A percentile compares a stretch with the other conserved stretches of the same genome.
phyloP scores from a whole-genome alignment of 2,113 vertebrate genomes.

The Myrmecobius fasciatus region DNA sequence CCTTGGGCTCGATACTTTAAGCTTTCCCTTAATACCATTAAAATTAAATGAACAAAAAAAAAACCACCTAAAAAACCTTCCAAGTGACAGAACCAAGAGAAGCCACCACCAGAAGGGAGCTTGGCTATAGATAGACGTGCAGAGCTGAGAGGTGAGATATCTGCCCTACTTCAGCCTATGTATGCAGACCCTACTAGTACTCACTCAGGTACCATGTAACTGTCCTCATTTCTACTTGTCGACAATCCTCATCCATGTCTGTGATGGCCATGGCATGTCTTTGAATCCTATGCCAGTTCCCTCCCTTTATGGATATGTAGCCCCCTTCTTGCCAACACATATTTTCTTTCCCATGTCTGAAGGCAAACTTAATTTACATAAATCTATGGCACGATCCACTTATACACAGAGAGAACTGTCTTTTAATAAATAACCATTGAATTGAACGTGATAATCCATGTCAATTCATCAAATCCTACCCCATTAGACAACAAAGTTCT shows the following conservation, averaged over 20 bases:
- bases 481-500: too few relatives aligned
- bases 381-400: neutral
- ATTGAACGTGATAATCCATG: neutral
- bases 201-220: neutral
- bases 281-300: too few relatives aligned
- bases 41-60: neutral
- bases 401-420: neutral
- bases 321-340: too few relatives aligned
- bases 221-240: neutral
- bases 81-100: neutral
- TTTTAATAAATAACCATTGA: neutral
- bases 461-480: too few relatives aligned
- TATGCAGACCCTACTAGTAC: neutral
- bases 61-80: neutral
- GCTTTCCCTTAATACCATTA: neutral
- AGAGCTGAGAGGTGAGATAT: neutral
- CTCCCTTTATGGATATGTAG: too few relatives aligned
- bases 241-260: neutral
- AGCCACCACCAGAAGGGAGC: neutral
- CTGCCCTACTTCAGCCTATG: neutral
- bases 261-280: too few relatives aligned
- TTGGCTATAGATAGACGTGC: neutral
- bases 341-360: neutral
- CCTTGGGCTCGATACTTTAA: too few relatives aligned
- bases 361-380: neutral